These are phyloP conservation scores for Ranitomeya imitator DNA, from an alignment of 2,113 vertebrate genomes.

Conservation along the genomic window DNA sequence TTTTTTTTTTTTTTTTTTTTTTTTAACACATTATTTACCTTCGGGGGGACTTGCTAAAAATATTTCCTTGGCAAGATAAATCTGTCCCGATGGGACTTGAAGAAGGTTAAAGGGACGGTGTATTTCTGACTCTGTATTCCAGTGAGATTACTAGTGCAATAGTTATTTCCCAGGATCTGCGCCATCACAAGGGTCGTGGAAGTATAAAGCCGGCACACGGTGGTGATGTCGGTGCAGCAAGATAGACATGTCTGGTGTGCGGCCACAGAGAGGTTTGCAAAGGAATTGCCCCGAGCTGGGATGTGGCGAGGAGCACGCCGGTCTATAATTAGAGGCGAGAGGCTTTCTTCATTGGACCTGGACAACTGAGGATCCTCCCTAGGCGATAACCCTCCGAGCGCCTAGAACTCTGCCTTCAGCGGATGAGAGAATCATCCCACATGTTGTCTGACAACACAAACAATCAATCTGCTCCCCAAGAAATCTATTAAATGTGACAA, in stretches of 20 bases:
- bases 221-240: slow-evolving; percentile 32
- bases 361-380: slow-evolving; percentile 32
- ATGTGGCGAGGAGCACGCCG: slow-evolving; percentile 50
- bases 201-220: background rate
- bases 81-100: background rate
- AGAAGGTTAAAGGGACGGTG: slow-evolving; percentile 16
- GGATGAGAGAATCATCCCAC: slow-evolving; percentile 46
- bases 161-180: slow-evolving; percentile 5
- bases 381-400: slow-evolving; percentile 47
- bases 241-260: slow-evolving; percentile 54
- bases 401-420: slow-evolving; percentile 47
- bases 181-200: background rate
- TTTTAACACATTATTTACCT: slow-evolving; percentile 31
- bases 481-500: slow-evolving; percentile 61
- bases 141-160: background rate
- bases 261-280: slow-evolving; percentile 55
- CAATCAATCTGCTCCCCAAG: slow-evolving; percentile 58
- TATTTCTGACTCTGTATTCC: slow-evolving; percentile 26
- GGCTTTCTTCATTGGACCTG: slow-evolving; percentile 38
- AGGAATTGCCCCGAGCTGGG: slow-evolving; percentile 55
- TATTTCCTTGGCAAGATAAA: background rate
- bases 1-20: background rate
- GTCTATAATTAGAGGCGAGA: slow-evolving; percentile 59
- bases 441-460: slow-evolving; percentile 59
- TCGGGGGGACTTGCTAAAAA: background rate